These are phyloP conservation scores for Erebia ligea DNA, from an alignment of 2,888 invertebrate species.

Conservation along the genomic window DNA sequence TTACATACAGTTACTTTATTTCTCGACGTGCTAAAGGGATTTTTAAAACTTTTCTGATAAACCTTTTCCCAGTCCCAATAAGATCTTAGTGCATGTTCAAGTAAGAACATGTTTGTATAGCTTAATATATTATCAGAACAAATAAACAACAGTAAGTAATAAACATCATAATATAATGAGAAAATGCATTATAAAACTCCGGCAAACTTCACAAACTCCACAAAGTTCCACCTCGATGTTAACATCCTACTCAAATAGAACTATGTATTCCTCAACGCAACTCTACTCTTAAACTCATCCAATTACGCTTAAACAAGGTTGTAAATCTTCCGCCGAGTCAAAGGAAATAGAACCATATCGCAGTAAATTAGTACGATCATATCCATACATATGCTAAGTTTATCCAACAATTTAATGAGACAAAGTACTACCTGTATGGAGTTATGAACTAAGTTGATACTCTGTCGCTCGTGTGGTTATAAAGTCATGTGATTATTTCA, in stretches of 20 bases:
- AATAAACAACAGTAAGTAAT: too few relatives aligned
- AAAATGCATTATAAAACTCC: conserved; percentile 22
- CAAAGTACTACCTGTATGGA: conserved; percentile 36
- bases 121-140: too few relatives aligned
- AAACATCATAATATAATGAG: too few relatives aligned
- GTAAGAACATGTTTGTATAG: too few relatives aligned
- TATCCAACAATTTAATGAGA: conserved; percentile 42
- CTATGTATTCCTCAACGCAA: conserved; percentile 10
- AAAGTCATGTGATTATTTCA: conserved; percentile 25
- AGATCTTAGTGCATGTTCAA: too few relatives aligned
- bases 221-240: conserved; percentile 49
- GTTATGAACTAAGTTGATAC: conserved; percentile 33
- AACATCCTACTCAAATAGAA: conserved; percentile 43
- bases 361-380: conserved; percentile 39
- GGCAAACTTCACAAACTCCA: conserved; percentile 37
- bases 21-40: too few relatives aligned
- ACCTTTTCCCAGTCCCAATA: too few relatives aligned
- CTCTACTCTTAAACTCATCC: conserved; percentile 44
- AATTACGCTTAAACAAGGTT: conserved; percentile 48
- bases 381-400: conserved; percentile 34
- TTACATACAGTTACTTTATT: too few relatives aligned
- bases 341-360: conserved; percentile 47
- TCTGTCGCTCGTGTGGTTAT: conserved; percentile 23
- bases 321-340: conserved; percentile 45
- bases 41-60: too few relatives aligned